Base-by-base conservation (phyloP, 2,888 invertebrate species). In the Lampropteryx suffumata region DNA sequence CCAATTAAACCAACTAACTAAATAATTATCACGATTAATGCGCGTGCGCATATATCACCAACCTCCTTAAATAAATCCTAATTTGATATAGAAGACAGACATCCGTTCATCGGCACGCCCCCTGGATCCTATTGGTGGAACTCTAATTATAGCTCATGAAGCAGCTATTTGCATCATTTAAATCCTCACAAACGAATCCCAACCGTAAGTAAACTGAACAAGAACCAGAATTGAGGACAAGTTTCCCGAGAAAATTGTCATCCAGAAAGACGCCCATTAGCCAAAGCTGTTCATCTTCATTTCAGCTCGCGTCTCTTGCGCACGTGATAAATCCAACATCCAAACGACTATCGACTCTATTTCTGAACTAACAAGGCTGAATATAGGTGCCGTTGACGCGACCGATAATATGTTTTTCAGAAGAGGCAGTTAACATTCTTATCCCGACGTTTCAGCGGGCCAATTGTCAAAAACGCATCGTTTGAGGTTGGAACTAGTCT, bases 11-110 rank as follows among this genome's bases (percentile, higher is more conserved):
- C 50, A 71, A 79, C 84, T 79, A 86, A 86, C 89, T 84, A 87
- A 87, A 89, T 90, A 88, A 90, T 87, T 86, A 90, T 86, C 82
- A 84, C 84, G 82, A 90, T 89, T 89, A 88, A 89, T 88, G 86
- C 77, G 64, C 74, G 59, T 64, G 55, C 73, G 60, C 79, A 87
- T 89, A 79, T 77, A 74, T 89, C 88, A 85, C 69, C 52, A 62
- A 57, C 64, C 70, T 64, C 72, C 73, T 73, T 79, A 81, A 85
- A 88, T 89, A 88, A 84, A 82, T 82, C 75, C 78, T 69, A 75
- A 74, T 79, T 84, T 80, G 79, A 84, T 77, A 69, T 69, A 67
- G 69, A 67, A 69, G 71, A 67, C 69, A 73, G 70, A 79, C 79
- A 41, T 55, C 77, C 79, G 83, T 79, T 74, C 68, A 64, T 65